Conservation (phyloP, 2,888 invertebrate genomes). For the Eristalis intricaria region DNA sequence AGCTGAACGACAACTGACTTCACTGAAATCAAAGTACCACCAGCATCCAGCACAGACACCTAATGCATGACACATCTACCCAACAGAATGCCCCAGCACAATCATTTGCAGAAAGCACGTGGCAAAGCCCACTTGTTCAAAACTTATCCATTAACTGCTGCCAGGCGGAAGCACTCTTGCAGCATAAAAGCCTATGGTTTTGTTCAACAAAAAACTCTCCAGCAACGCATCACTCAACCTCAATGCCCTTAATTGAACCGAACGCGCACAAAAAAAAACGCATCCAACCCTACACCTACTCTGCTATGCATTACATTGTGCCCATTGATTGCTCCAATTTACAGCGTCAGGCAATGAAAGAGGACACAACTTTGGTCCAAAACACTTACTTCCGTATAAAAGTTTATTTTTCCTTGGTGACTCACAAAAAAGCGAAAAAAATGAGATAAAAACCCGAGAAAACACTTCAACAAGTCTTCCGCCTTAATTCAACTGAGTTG, state of each 20-base stretch:
- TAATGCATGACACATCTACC: no score
- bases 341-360: neutral
- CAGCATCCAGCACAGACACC: no score
- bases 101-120: no score
- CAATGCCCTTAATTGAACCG: neutral
- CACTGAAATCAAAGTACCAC: no score
- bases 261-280: neutral
- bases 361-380: neutral
- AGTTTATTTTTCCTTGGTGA: slow-evolving; percentile 13
- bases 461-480: slow-evolving; percentile 42
- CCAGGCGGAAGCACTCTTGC: neutral
- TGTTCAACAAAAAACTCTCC: neutral
- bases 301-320: neutral
- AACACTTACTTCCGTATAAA: slow-evolving; percentile 11
- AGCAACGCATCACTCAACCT: neutral
- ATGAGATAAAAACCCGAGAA: slow-evolving; percentile 9
- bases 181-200: neutral
- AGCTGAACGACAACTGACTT: no score
- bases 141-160: neutral
- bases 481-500: slow-evolving; percentile 18
- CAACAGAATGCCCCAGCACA: no score
- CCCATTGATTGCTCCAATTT: slow-evolving; percentile 19
- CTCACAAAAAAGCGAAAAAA: neutral
- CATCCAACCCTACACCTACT: neutral
- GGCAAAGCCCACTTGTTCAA: neutral